A percentile compares a stretch with the other conserved stretches of the same genome.
Evolutionary conservation across 2,888 invertebrate species (phyloP).

Genomic region (Orchesellides sinensis): DNA sequence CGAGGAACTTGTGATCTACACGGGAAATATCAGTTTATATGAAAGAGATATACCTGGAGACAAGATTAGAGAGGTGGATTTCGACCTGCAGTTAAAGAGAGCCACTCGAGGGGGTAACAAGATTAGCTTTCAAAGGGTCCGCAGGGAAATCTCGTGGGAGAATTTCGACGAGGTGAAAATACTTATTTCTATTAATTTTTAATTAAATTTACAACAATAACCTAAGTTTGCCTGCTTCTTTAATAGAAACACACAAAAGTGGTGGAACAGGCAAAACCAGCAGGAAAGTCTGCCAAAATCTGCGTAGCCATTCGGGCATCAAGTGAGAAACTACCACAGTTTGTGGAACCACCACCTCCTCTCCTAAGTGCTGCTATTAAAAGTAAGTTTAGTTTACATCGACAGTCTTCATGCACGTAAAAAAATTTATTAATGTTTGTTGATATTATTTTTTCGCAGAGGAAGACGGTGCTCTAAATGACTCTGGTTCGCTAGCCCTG

Average conservation of each 20-base stretch:
- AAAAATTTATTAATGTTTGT: too few relatives aligned
- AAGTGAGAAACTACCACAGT: background rate
- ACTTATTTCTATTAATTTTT: background rate
- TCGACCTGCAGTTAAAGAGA: conserved; percentile 35
- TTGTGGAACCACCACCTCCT: conserved; percentile 34
- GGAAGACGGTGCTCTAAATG: conserved; percentile 39
- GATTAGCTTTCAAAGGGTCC: conserved; percentile 30
- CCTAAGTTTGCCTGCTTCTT: too few relatives aligned
- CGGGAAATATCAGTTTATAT: conserved; percentile 28
- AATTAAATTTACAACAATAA: background rate
- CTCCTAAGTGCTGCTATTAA: conserved; percentile 16
- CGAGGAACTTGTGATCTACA: conserved; percentile 41
- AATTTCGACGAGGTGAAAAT: conserved; percentile 54
- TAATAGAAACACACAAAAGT: conserved; percentile 49
- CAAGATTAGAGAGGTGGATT: conserved; percentile 41
- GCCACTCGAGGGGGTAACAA: conserved; percentile 1
- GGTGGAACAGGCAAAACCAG: conserved; percentile 32
- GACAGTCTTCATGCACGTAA: too few relatives aligned
- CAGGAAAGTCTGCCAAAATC: conserved; percentile 48
- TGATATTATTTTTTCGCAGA: background rate
- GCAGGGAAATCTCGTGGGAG: conserved; percentile 66
- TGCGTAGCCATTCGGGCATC: conserved; percentile 49
- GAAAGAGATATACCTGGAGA: conserved; percentile 42
- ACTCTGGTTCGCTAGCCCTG: conserved; percentile 62
- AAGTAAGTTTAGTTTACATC: too few relatives aligned